Percentiles rank a stretch among this genome's conserved stretches.
These are phyloP conservation scores for Dryobotodes eremita DNA, from an alignment of 2,888 invertebrate genomes.

Conservation along the genomic window DNA sequence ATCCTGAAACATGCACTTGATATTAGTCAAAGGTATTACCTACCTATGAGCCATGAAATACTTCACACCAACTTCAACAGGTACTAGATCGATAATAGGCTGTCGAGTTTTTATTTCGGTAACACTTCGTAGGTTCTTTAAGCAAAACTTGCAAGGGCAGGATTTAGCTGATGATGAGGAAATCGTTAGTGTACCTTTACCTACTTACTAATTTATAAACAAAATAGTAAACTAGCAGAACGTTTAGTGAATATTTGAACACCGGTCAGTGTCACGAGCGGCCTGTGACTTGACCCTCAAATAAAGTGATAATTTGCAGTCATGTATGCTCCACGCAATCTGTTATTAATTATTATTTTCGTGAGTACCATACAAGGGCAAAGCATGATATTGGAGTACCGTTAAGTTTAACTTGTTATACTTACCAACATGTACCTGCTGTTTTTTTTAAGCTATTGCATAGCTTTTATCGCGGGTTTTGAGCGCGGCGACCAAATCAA, in stretches of 20 bases:
- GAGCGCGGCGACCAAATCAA: too few relatives aligned
- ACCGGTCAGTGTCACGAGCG: constrained; percentile 41
- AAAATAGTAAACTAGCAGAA: constrained; percentile 19
- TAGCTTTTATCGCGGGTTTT: too few relatives aligned
- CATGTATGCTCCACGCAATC: constrained; percentile 50
- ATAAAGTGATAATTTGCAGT: constrained; percentile 59
- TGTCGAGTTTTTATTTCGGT: neutral
- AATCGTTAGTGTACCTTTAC: neutral
- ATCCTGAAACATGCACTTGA: neutral
- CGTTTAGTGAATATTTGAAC: constrained; percentile 48
- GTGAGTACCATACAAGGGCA: constrained; percentile 44
- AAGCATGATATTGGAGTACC: constrained; percentile 28
- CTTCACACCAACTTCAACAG: neutral
- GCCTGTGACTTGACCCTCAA: constrained; percentile 50
- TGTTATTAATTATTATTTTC: constrained; percentile 47
- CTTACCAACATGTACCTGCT: neutral
- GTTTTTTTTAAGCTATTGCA: too few relatives aligned
- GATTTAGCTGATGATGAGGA: constrained; percentile 17
- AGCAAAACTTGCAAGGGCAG: neutral
- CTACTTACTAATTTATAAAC: constrained; percentile 20
- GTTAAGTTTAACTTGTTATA: constrained; percentile 33
- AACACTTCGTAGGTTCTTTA: neutral
- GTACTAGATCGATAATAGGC: neutral
- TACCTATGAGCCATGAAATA: neutral
- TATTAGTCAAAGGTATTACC: neutral